Base-by-base conservation (phyloP, 2,888 invertebrate species). In the Drosophila peninsularis region DNA sequence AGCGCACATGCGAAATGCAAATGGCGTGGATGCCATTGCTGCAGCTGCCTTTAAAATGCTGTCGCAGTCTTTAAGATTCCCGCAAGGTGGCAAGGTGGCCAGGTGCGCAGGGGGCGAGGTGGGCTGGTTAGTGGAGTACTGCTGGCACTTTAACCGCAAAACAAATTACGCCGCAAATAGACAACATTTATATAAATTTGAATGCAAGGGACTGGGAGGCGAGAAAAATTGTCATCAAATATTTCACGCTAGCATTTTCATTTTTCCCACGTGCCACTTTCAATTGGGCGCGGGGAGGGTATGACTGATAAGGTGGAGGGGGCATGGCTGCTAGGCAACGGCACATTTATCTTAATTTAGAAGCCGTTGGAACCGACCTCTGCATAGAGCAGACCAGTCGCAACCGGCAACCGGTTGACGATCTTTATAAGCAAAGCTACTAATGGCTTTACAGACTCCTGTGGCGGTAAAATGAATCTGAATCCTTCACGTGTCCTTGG, bases 401-500 rank as follows among this genome's bases (percentile, higher is more conserved):
- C 71, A 30, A 7, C 27, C 65, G 65, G 24, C 71, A 74, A 78
- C 71, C 62, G 55, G 69, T 80, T 80, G 69, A 78, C 72, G 72
- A 41, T 72, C 49, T 72, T 56, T 67, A 63, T 69, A 70, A 71
- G 70, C 64, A 54, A 57, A 62, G 49, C 65, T 57, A 71, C 78
- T 80, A 83, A 82, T 83, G 86, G 81, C 54, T 47, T 62, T 53
- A 39, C 74, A 60, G 67, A 56, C 67, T 58, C 45, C 58, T 30
- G 62, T 58, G 50, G 62, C 66, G 49, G 52, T 62, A 50, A 74
- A 78, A 77, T 78, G 75, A 86, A 88, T 86, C 80, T 54, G 72
- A 78, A 82, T 83, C 78, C 88, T 85, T 86, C 75, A 78, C 83
- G 70, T 72, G 80, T 82, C 88, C 88, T 83, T 85, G 80, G 78